phyloP scores from a whole-genome alignment of 1,140 invertebrate species.

The Cotesia glomerata region DNA sequence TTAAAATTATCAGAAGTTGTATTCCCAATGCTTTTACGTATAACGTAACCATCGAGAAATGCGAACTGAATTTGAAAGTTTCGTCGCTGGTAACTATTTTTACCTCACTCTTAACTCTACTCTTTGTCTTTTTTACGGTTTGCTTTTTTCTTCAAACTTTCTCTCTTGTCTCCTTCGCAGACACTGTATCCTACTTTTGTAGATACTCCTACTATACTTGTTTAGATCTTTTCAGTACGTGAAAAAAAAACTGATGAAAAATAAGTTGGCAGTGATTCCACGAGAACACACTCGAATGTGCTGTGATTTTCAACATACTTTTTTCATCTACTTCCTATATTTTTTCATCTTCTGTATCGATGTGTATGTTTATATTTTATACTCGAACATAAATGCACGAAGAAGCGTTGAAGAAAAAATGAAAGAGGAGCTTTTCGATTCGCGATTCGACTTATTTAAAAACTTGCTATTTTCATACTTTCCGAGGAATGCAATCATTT shows the following conservation, averaged over 20 bases:
- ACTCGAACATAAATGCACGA: too few species aligned
- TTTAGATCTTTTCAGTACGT: not conserved
- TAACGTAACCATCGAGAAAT: not conserved
- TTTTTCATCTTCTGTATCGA: too few species aligned
- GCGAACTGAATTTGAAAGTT: conserved; percentile 2
- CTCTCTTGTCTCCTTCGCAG: not conserved
- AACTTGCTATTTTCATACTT: not conserved
- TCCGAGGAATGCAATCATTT: not conserved
- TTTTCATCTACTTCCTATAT: not conserved
- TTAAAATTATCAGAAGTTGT: not conserved
- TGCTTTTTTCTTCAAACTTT: not conserved
- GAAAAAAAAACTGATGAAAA: not conserved
- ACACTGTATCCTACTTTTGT: too few species aligned
- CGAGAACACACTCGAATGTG: conserved; percentile 19
- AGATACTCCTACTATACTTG: too few species aligned
- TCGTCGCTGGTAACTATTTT: not conserved
- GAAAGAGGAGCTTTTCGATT: not conserved
- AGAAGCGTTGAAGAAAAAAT: not conserved
- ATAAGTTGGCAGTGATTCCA: conserved; percentile 21
- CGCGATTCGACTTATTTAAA: not conserved
- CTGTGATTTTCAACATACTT: conserved; percentile 21
- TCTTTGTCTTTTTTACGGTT: not conserved
- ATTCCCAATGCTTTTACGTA: not conserved
- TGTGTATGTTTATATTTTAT: too few species aligned
- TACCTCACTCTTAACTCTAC: not conserved